Evolutionary conservation across 2,113 vertebrate genomes (phyloP), one percentile per base, ranked within the genome.

Genomic region (Mesembrinibis cayennensis): DNA sequence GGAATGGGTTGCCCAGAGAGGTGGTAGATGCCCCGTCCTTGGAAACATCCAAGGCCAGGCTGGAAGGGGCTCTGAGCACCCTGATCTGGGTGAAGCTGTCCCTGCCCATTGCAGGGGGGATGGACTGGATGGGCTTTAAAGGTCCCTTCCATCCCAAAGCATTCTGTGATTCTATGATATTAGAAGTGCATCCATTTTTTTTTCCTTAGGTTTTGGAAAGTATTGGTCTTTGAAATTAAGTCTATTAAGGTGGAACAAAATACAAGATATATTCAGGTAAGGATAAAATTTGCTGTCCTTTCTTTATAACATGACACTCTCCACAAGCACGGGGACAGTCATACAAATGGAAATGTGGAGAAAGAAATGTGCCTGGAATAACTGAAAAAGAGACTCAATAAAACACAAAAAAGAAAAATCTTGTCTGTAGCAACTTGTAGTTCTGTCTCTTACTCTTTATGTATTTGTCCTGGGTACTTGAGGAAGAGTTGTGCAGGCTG

Each of bases 221-320:
- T 82, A 25, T 7, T 73, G 56, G 27, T 22, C 44, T 72, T 82
- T 78, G 78, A 93, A 82, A 74, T 89, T 16, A 61, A 52, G 23
- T 56, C 45, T 83, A 2, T 69, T 76, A 44, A 65, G 34, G 45
- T 81, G 69, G 36, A 80, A 70, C 45, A 70, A 83, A 93, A 58
- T 65, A 30, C 30, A 44, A 53, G 62, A 65, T 65, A 3, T 47
- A 27, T 76, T 83, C 40, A 67, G 50, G 59, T 29, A 77, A 61
- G 67, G 52, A 25, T 86, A 42, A 63, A 63, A 49, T 52, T 78
- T 83, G 13, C 22, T 83, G 71, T 83, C 53, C 58, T 65, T 82
- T 49, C 42, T 74, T 59, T 0, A 6, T 59, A 47, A 59, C 3
- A 0, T 50, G 62, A 40, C 5, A 10, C 11, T 63, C 1, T 3